Percentiles rank a stretch among this genome's conserved stretches.
These are phyloP conservation scores for Asarcornis scutulata DNA, from an alignment of 2,113 vertebrate genomes.

Conservation along the genomic window DNA sequence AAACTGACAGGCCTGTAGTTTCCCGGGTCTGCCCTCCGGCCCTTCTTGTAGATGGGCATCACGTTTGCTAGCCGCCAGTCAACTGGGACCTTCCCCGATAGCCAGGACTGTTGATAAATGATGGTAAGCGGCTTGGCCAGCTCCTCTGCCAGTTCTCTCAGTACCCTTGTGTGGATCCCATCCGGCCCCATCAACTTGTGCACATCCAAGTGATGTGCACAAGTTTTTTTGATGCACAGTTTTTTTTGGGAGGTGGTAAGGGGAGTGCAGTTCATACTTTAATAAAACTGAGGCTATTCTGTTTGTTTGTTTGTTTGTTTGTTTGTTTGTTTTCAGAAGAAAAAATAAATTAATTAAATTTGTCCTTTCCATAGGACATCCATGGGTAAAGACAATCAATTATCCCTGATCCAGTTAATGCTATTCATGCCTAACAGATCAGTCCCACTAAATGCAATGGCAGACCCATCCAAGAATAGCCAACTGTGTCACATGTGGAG, in stretches of 20 bases:
- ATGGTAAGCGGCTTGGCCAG: no score
- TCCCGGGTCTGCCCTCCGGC: no score
- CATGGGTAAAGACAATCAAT: not conserved
- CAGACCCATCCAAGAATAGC: not conserved
- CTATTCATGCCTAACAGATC: not conserved
- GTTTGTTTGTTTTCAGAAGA: not conserved
- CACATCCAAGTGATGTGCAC: no score
- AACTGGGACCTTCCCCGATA: no score
- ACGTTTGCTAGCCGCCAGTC: no score
- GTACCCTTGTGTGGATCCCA: no score
- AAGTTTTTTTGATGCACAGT: no score
- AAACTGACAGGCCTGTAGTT: no score
- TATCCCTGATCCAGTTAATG: not conserved
- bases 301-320: not conserved
- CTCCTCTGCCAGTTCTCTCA: no score
- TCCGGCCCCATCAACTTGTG: no score
- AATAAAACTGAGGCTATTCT: not conserved
- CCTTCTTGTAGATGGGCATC: no score
- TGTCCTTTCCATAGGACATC: not conserved
- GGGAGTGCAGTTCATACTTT: not conserved
- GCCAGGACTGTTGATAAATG: no score
- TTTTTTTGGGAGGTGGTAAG: fast-evolving
- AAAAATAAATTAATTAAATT: not conserved
- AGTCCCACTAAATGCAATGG: not conserved
- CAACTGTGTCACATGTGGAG: not conserved